Evolutionary conservation across 2,797 vertebrate species (phyloP).

Genomic region (Sebastes nivosus): DNA sequence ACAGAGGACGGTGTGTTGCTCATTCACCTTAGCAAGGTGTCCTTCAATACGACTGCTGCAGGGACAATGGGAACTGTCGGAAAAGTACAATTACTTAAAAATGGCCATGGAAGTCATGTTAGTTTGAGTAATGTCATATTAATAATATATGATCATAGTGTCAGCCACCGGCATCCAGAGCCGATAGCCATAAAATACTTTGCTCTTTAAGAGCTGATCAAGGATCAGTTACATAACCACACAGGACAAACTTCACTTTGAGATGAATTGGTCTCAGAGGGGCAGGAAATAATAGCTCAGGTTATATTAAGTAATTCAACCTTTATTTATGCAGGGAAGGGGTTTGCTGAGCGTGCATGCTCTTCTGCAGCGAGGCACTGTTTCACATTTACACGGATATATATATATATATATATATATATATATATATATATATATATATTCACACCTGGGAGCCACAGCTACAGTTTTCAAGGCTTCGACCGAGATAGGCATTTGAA

Average conservation of each 20-base stretch:
- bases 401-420: neutral
- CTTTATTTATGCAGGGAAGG: slow-evolving; percentile 43
- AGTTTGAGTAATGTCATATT: slow-evolving; percentile 31
- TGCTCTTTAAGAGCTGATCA: slow-evolving; percentile 30
- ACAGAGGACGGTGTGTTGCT: neutral
- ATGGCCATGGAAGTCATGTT: neutral
- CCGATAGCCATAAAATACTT: neutral
- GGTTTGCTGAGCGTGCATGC: slow-evolving; percentile 45
- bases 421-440: neutral
- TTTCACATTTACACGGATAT: slow-evolving; percentile 15
- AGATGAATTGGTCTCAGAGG: slow-evolving; percentile 60
- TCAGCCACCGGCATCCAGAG: neutral
- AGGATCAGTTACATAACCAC: slow-evolving; percentile 23
- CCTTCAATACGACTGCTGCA: neutral
- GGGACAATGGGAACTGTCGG: neutral
- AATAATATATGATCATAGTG: slow-evolving; percentile 19
- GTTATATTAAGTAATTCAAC: slow-evolving; percentile 68
- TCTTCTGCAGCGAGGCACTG: slow-evolving; percentile 1
- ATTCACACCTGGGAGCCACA: slow-evolving; percentile 29
- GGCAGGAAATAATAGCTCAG: slow-evolving; percentile 50
- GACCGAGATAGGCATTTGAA: slow-evolving; percentile 19
- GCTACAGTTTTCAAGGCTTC: neutral
- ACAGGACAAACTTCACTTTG: slow-evolving; percentile 30
- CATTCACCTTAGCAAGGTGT: neutral
- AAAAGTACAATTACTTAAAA: neutral